phyloP scores from a whole-genome alignment of 1,140 invertebrate species.

The Cotesia vestalis region DNA sequence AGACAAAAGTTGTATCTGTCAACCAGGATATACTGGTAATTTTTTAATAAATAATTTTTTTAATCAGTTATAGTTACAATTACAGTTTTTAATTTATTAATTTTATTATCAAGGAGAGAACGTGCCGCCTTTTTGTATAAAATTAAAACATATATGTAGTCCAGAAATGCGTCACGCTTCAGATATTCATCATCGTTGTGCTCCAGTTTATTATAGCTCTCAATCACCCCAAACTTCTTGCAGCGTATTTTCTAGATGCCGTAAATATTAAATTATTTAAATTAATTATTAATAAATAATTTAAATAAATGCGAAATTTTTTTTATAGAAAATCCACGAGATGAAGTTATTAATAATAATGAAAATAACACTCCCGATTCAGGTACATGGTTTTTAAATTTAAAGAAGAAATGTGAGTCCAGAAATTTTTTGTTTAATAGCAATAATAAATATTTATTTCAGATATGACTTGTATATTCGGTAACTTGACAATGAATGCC shows the following conservation, averaged over 20 bases:
- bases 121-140: slow-evolving; percentile 49
- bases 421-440: too few relatives aligned
- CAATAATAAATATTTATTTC: background rate
- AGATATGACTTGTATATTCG: slow-evolving; percentile 46
- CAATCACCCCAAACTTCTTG: slow-evolving; percentile 45
- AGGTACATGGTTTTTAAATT: too few relatives aligned
- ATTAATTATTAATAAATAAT: too few relatives aligned
- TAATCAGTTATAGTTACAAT: too few relatives aligned
- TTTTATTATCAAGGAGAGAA: slow-evolving; percentile 45
- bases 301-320: too few relatives aligned
- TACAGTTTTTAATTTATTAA: background rate
- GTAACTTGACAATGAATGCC: slow-evolving; percentile 46
- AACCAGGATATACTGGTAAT: slow-evolving; percentile 45
- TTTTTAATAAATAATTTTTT: too few relatives aligned
- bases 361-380: too few relatives aligned
- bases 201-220: slow-evolving; percentile 42
- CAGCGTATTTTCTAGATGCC: slow-evolving; percentile 44
- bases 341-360: too few relatives aligned
- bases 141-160: slow-evolving; percentile 35
- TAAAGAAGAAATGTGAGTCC: too few relatives aligned
- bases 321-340: too few relatives aligned
- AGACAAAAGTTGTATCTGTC: slow-evolving; percentile 43
- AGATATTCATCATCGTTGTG: slow-evolving; percentile 44
- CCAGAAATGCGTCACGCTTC: slow-evolving; percentile 33
- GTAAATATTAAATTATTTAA: slow-evolving; percentile 45